These are phyloP conservation scores for Collichthys lucidus DNA, from an alignment of 2,113 vertebrate species.

Conservation along the genomic window DNA sequence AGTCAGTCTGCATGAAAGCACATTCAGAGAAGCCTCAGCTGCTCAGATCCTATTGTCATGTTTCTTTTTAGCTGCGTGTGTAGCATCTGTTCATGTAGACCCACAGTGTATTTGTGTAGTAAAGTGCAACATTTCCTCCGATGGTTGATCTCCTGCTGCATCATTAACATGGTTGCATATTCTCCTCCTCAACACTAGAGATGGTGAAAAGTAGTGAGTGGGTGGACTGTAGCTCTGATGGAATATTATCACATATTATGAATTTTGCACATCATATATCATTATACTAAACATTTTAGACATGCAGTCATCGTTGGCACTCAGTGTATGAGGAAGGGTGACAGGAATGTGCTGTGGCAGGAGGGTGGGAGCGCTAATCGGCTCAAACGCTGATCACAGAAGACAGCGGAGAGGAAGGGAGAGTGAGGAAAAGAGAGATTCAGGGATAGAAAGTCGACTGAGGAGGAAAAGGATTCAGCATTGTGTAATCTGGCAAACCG, in stretches of 20 bases:
- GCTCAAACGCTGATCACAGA: conserved; percentile 62
- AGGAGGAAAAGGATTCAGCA: conserved; percentile 38
- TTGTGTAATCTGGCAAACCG: conserved; percentile 23
- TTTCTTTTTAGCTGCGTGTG: neutral
- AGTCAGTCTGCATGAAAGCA: conserved; percentile 2
- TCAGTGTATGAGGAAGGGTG: conserved; percentile 35
- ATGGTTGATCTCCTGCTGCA: neutral
- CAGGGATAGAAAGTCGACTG: conserved; percentile 30
- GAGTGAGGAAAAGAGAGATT: conserved; percentile 43
- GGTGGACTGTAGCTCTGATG: conserved; percentile 29
- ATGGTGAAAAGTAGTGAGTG: conserved; percentile 55
- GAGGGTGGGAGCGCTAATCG: conserved; percentile 60
- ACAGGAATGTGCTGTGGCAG: conserved; percentile 43
- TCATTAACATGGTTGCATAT: conserved; percentile 6
- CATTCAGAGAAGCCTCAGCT: neutral
- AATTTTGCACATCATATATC: neutral
- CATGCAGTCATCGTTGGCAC: neutral
- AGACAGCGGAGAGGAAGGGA: conserved; percentile 61
- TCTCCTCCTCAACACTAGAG: conserved; percentile 24
- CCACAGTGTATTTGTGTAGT: neutral
- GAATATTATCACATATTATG: neutral
- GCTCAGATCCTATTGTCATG: neutral
- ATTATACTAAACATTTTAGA: conserved; percentile 16
- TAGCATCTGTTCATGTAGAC: neutral
- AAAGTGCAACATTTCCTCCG: neutral